Evolutionary conservation across 2,888 invertebrate genomes (phyloP), one percentile per base, ranked within the genome.

Genomic region (Himalopsyche tibetana): DNA sequence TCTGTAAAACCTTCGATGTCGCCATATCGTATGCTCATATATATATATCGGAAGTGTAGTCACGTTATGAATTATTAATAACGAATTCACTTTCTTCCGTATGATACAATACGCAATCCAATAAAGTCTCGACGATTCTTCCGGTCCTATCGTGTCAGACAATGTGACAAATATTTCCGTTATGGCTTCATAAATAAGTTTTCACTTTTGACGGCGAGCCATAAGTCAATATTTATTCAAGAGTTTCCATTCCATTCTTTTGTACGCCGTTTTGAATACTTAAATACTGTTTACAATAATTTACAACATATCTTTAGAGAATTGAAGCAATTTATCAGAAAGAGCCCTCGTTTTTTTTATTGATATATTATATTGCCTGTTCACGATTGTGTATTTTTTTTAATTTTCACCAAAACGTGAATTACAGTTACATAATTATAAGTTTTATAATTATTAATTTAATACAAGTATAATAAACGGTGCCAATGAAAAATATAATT

Each of bases 211-310:
- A 74, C 74, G 74, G 38, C 74, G 36, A 36, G 38, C 74, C 74
- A 74, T 36, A 74, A 74, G 74, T 74, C 74, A 74, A 74, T 74
- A 74, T 74, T 74, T 74, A 74, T 74, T 74, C 74, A 74, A 4
- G 36, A 15, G 74, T 1, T 0, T 74, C 28, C 28, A 28, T 12
- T 69, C 69, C 3, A 74, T 74, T 15, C 74, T 74, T 15, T 74
- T 36, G 74, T 11, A 15, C 12, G 36, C 74, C 36, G 74, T 36
- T 11, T 74, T 74, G 74, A 28, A 74, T 74, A 74, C 74, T 74
- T 74, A 74, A 74, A 74, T 74, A 63, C 28, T n/a, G 6, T 63
- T 63, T 63, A n/a, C 17, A 17, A 56, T 5, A 0, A 56, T n/a
- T 56, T n/a, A 28, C 63, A 63, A 63, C 28, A 63, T 19, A 2